A percentile compares a stretch with the other conserved stretches of the same genome.
phyloP scores from a whole-genome alignment of 2,888 invertebrate genomes.

The Trisateles emortualis region DNA sequence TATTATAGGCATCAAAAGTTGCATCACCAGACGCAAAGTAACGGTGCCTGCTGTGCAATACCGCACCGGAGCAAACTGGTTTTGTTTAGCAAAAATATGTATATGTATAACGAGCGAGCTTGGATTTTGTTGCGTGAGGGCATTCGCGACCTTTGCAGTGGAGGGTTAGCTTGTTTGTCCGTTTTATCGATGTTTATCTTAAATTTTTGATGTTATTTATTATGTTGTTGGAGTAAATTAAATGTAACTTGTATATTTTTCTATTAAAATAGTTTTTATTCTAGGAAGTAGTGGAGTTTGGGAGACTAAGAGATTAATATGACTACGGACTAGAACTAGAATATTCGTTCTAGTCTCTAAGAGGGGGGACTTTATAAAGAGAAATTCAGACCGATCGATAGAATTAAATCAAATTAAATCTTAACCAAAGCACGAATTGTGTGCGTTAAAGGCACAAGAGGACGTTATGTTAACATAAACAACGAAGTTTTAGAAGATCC shows the following conservation, averaged over 20 bases:
- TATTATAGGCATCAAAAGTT: slow-evolving; percentile 84
- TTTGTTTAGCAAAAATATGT: slow-evolving; percentile 73
- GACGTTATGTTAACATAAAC: too few relatives aligned
- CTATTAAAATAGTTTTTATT: not conserved
- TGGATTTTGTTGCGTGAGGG: slow-evolving; percentile 68
- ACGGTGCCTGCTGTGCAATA: slow-evolving; percentile 78
- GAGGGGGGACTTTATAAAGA: too few relatives aligned
- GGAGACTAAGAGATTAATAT: too few relatives aligned
- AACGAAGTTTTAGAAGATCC: too few relatives aligned
- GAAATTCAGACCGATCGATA: too few relatives aligned
- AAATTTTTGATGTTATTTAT: slow-evolving; percentile 39
- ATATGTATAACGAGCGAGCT: slow-evolving; percentile 53
- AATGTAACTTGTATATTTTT: not conserved
- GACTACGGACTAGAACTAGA: too few relatives aligned
- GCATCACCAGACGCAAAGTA: slow-evolving; percentile 78
- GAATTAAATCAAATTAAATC: too few relatives aligned
- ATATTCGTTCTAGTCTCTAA: too few relatives aligned
- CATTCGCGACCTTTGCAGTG: slow-evolving; percentile 70
- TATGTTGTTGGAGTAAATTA: not conserved
- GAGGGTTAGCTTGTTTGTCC: slow-evolving; percentile 68
- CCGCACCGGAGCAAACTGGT: slow-evolving; percentile 73
- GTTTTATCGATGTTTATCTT: slow-evolving; percentile 46
- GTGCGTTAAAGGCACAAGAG: too few relatives aligned
- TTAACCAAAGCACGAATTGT: too few relatives aligned
- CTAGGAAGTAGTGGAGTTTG: not conserved